A percentile compares a stretch with the other conserved stretches of the same genome.
These are phyloP conservation scores for Ceratothoa steindachneri DNA, from an alignment of 2,888 invertebrate species.

Conservation along the genomic window DNA sequence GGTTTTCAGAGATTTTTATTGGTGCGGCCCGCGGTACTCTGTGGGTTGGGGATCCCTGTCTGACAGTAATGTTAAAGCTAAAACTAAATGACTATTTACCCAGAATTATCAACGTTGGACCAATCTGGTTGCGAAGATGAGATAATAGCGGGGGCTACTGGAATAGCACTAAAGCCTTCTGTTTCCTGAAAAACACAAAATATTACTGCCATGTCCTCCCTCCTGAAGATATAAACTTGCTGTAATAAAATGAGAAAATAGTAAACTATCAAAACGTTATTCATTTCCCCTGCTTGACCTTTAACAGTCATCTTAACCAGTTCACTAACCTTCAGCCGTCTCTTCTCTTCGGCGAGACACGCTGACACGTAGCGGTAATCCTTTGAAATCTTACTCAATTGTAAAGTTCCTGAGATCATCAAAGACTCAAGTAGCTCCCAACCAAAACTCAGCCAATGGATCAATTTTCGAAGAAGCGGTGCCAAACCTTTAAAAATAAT, in stretches of 20 bases:
- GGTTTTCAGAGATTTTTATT: no score
- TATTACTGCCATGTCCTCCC: no score
- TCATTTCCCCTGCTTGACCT: no score
- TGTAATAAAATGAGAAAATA: no score
- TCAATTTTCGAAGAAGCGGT: constrained; percentile 53
- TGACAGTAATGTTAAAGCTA: no score
- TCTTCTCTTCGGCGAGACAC: constrained; percentile 82
- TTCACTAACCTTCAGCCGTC: constrained; percentile 74
- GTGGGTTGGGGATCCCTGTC: no score
- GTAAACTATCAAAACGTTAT: no score
- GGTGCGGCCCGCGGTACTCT: no score
- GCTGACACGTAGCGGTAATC: constrained; percentile 93
- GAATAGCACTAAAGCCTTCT: constrained; percentile 35
- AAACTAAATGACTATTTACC: no score
- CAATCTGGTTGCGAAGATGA: constrained; percentile 11
- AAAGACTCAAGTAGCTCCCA: constrained; percentile 71
- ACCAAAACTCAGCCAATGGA: constrained; percentile 59
- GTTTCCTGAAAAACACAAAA: no score
- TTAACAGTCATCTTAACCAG: no score
- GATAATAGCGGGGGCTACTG: constrained; percentile 9
- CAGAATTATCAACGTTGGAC: constrained; percentile 12
- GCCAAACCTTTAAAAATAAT: constrained; percentile 26
- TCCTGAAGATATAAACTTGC: no score
- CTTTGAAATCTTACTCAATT: constrained; percentile 79
- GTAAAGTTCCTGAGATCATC: constrained; percentile 74